Percentiles rank a stretch among this genome's conserved stretches.
Evolutionary conservation across 2,113 vertebrate genomes (phyloP).

Genomic region (Peromyscus californicus): DNA sequence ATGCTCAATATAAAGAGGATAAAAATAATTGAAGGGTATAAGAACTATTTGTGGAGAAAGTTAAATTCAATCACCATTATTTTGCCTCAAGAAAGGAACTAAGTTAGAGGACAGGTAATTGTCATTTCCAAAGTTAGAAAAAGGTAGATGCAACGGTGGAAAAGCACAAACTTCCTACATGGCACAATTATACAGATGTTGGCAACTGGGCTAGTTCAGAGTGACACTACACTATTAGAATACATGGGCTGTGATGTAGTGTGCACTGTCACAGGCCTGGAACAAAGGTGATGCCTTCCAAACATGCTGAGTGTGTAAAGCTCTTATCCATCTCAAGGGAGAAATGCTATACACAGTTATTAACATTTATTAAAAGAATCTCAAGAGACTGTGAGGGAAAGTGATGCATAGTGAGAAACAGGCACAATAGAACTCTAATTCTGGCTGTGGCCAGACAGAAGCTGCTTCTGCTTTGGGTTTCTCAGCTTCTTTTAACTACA

Average conservation of each 20-base stretch:
- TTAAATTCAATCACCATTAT: not conserved
- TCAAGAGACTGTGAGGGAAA: not conserved
- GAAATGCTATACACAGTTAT: fast-evolving
- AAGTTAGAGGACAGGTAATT: not conserved
- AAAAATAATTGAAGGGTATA: not conserved
- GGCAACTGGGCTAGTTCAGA: fast-evolving
- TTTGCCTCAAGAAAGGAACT: not conserved
- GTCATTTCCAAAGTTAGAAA: not conserved
- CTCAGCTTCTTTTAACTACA: not conserved
- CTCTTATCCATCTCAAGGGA: fast-evolving
- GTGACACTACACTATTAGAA: fast-evolving
- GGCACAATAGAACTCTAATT: not conserved
- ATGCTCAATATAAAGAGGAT: not conserved
- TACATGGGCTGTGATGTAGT: fast-evolving
- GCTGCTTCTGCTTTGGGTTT: not conserved
- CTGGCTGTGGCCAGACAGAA: not conserved
- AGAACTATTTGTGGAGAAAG: not conserved
- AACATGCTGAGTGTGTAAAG: fast-evolving
- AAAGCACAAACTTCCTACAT: not conserved
- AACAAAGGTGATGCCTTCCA: fast-evolving
- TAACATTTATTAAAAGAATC: not conserved
- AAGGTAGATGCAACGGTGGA: fast-evolving
- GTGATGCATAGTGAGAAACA: fast-evolving
- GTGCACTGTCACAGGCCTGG: fast-evolving
- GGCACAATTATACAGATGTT: fast-evolving